Conservation (phyloP, 2,113 vertebrate species). For the Ariopsis seemanni region DNA sequence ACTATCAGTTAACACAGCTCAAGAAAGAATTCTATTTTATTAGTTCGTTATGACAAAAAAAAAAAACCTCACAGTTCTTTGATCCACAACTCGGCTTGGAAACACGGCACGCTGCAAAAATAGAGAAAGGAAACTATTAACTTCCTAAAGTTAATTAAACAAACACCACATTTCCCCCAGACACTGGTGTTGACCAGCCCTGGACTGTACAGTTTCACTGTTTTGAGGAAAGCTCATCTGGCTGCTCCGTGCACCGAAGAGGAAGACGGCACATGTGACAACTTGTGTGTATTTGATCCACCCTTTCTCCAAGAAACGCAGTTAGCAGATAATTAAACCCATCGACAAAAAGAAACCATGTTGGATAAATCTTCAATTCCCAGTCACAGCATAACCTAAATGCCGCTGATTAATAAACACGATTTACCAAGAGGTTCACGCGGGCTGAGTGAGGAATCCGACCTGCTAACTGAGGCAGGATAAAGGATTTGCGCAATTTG, state of each 20-base stretch:
- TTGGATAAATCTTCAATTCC: neutral
- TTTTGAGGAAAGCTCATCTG: neutral
- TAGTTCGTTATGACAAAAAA: neutral
- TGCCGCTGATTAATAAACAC: neutral
- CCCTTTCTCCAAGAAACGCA: neutral
- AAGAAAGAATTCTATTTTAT: too few relatives aligned
- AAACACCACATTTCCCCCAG: neutral
- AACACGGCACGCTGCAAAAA: conserved; percentile 77
- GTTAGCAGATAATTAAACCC: neutral
- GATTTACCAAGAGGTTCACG: neutral
- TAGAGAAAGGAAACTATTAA: conserved; percentile 24
- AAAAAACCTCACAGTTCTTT: conserved; percentile 87
- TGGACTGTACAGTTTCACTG: neutral
- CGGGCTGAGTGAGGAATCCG: too few relatives aligned
- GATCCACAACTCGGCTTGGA: conserved; percentile 93
- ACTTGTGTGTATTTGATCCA: neutral
- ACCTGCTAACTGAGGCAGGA: neutral
- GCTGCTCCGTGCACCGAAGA: neutral
- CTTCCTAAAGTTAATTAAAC: neutral
- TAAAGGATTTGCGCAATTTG: neutral
- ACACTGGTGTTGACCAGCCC: neutral
- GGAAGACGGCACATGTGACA: neutral
- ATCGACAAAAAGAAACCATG: neutral
- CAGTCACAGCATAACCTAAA: neutral
- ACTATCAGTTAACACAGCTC: neutral